Conservation (phyloP, 64 coral and sea anemone genomes). For the Acropora yongei region DNA sequence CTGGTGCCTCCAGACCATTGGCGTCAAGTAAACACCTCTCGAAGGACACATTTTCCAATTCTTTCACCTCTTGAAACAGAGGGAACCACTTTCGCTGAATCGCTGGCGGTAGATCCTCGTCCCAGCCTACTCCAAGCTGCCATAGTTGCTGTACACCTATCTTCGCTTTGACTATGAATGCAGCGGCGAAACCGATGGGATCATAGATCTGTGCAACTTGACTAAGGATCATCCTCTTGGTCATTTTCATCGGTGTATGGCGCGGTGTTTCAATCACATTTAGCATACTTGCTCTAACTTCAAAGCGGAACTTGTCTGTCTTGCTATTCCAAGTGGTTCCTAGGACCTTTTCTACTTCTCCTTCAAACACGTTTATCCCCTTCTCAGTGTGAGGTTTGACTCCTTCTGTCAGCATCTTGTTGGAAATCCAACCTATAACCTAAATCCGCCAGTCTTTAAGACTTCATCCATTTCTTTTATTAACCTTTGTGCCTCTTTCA, state of each 20-base stretch:
- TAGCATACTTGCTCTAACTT: neutral
- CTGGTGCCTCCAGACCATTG: constrained; percentile 17
- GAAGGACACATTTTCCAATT: neutral
- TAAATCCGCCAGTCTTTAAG: constrained; percentile 12
- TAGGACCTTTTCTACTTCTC: constrained; percentile 15
- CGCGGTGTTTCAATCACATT: neutral
- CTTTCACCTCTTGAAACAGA: neutral
- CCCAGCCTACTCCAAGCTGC: constrained; percentile 50
- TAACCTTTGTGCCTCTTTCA: neutral
- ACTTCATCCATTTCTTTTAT: constrained; percentile 29
- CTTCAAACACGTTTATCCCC: neutral
- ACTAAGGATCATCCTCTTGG: constrained; percentile 10
- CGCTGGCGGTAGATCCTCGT: neutral
- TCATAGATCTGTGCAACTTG: constrained; percentile 67
- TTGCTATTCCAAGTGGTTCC: neutral
- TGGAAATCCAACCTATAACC: constrained; percentile 31
- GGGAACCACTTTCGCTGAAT: constrained; percentile 23
- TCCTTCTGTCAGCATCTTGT: neutral
- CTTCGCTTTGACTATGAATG: constrained; percentile 54
- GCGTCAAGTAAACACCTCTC: constrained; percentile 44
- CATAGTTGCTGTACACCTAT: constrained; percentile 47
- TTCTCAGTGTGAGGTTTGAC: neutral
- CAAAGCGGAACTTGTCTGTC: constrained; percentile 16
- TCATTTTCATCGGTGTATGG: neutral
- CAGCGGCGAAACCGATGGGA: constrained; percentile 49